Conservation (phyloP, 2,888 invertebrate genomes). For the Notodonta ziczac region DNA sequence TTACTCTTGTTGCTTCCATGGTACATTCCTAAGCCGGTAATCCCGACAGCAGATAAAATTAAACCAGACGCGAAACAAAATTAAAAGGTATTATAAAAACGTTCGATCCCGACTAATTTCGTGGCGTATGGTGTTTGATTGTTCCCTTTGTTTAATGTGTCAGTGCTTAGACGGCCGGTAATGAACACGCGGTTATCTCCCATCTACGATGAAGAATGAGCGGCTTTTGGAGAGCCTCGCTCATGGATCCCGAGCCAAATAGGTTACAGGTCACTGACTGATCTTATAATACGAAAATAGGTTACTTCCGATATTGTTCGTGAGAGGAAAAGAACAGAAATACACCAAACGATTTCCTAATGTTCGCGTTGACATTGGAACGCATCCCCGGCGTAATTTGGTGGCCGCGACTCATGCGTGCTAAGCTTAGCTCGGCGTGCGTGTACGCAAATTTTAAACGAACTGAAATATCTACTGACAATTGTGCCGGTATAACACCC, state of each 20-base stretch:
- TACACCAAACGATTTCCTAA: slow-evolving; percentile 12
- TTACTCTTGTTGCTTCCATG: slow-evolving; percentile 78
- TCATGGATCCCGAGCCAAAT: slow-evolving; percentile 24
- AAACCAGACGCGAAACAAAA: slow-evolving; percentile 84
- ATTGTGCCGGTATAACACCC: no score
- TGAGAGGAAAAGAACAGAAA: slow-evolving; percentile 2
- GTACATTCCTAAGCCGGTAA: slow-evolving; percentile 84
- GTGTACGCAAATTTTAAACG: slow-evolving; percentile 4
- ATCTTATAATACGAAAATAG: slow-evolving; percentile 11
- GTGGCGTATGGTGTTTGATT: slow-evolving; percentile 72
- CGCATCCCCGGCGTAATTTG: slow-evolving; percentile 21
- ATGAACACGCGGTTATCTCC: slow-evolving; percentile 39
- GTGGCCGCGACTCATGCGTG: slow-evolving; percentile 13
- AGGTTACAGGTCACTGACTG: slow-evolving; percentile 39
- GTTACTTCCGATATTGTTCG: slow-evolving; percentile 4
- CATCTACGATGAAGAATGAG: slow-evolving; percentile 37
- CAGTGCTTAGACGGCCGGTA: slow-evolving; percentile 29
- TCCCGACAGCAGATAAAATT: slow-evolving; percentile 83
- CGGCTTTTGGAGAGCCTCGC: slow-evolving; percentile 18
- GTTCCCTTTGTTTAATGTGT: slow-evolving; percentile 47
- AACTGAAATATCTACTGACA: background rate
- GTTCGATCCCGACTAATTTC: slow-evolving; percentile 80
- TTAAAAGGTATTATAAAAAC: slow-evolving; percentile 80
- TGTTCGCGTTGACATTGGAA: slow-evolving; percentile 25
- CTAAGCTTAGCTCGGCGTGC: slow-evolving; percentile 8